These are phyloP conservation scores for Papilio protenor DNA, from an alignment of 2,888 invertebrate genomes.

Conservation along the genomic window DNA sequence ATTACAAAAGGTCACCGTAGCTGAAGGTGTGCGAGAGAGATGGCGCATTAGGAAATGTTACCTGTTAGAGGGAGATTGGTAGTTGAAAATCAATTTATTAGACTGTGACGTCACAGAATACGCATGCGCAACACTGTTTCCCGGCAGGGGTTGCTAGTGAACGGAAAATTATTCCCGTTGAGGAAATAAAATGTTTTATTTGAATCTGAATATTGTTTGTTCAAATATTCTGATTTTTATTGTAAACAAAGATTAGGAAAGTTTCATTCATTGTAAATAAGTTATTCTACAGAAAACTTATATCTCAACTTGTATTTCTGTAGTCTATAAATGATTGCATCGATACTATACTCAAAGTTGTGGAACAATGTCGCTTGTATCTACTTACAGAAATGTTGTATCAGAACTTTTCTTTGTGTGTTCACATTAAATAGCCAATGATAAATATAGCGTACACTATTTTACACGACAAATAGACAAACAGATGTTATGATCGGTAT, in stretches of 20 bases:
- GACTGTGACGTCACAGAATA: conserved; percentile 79
- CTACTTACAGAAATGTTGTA: neutral
- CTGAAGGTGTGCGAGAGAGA: conserved; percentile 70
- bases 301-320: too few species aligned
- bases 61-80: conserved; percentile 61
- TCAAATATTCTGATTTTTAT: neutral
- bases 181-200: conserved; percentile 2
- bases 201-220: neutral
- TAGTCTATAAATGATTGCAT: too few species aligned
- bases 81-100: conserved; percentile 85
- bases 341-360: too few species aligned
- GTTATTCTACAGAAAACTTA: neutral
- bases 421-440: neutral
- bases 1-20: conserved; percentile 80
- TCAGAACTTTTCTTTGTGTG: neutral
- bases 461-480: conserved; percentile 4
- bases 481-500: conserved; percentile 7
- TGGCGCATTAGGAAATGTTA: conserved; percentile 50
- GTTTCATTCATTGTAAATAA: neutral
- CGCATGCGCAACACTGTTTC: conserved; percentile 72
- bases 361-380: neutral
- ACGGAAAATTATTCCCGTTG: conserved; percentile 47
- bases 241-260: neutral
- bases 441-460: neutral
- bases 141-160: conserved; percentile 72